phyloP scores from a whole-genome alignment of 2,888 invertebrate species.

The Gasteruption jaculator region DNA sequence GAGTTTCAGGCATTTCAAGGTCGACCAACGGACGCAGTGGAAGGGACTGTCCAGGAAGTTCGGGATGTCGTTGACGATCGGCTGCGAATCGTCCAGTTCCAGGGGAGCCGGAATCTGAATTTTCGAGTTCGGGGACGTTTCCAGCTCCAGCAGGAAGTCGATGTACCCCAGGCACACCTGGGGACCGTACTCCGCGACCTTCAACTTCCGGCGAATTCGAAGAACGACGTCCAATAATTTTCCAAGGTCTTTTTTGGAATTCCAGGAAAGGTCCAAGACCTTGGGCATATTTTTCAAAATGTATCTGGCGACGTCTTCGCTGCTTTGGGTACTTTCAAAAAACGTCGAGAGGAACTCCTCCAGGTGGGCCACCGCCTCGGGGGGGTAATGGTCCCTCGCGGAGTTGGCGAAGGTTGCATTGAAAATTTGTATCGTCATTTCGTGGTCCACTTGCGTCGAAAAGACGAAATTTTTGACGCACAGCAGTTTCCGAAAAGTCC shows the following conservation, averaged over 20 bases:
- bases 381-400: too few species aligned
- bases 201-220: too few species aligned
- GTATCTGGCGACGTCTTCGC: conserved; percentile 38
- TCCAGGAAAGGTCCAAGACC: conserved; percentile 37
- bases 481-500: conserved; percentile 33
- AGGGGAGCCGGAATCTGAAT: too few species aligned
- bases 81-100: too few species aligned
- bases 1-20: conserved; percentile 43
- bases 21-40: conserved; percentile 49
- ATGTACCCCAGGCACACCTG: too few species aligned
- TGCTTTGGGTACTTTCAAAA: conserved; percentile 37
- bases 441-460: conserved; percentile 28
- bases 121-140: too few species aligned
- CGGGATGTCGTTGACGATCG: conserved; percentile 22
- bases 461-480: conserved; percentile 32
- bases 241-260: conserved; percentile 48
- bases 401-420: too few species aligned
- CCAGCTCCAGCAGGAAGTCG: too few species aligned
- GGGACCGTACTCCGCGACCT: too few species aligned
- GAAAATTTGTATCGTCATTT: conserved; percentile 41
- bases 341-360: conserved; percentile 39
- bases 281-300: conserved; percentile 44
- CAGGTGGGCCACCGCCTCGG: conserved; percentile 34
- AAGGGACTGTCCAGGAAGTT: conserved; percentile 46
- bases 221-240: conserved; percentile 44